phyloP scores from a whole-genome alignment of 2,113 vertebrate species.

The Rhea pennata region DNA sequence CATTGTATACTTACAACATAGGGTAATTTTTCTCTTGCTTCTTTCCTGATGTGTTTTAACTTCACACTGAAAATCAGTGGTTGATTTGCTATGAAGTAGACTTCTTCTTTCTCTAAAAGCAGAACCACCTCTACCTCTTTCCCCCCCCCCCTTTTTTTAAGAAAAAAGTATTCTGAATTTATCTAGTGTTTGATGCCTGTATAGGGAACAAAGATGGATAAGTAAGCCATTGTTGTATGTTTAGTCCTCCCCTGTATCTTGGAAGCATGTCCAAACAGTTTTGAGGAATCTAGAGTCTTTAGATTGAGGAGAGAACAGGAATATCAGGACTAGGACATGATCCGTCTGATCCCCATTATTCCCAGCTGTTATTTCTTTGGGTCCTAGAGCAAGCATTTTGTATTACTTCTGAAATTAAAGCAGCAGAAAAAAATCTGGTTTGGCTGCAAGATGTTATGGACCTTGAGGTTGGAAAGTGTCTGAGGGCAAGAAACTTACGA shows the following conservation, averaged over 20 bases:
- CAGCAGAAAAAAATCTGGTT: neutral
- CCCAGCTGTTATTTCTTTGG: neutral
- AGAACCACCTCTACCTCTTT: neutral
- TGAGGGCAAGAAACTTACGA: neutral
- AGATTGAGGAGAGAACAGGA: neutral
- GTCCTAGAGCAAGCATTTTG: neutral
- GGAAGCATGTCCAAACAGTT: neutral
- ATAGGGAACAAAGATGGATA: conserved; percentile 36
- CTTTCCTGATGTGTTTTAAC: neutral
- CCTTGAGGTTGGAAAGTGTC: neutral
- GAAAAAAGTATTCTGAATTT: neutral
- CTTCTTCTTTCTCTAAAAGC: neutral
- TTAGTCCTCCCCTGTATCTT: neutral
- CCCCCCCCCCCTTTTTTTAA: neutral
- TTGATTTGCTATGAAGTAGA: neutral
- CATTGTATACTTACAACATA: neutral
- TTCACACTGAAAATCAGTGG: neutral
- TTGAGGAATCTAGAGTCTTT: neutral
- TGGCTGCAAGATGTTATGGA: neutral
- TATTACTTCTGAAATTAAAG: neutral
- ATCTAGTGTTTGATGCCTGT: neutral
- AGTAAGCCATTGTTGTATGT: neutral
- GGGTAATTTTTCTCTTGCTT: neutral
- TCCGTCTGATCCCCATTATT: neutral
- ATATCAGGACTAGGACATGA: neutral